phyloP scores from a whole-genome alignment of 2,888 invertebrate species.

The Carabus problematicus region DNA sequence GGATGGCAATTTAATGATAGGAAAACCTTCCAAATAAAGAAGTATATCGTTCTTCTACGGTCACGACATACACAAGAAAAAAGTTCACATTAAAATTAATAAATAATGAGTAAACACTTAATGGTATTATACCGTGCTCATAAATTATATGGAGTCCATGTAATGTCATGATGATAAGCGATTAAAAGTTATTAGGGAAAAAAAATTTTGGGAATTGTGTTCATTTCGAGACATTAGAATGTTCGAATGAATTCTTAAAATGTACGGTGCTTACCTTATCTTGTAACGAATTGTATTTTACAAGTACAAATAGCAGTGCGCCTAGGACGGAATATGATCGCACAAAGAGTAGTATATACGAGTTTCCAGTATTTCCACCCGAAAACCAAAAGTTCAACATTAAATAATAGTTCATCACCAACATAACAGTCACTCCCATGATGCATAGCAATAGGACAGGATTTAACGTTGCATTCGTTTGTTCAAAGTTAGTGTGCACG shows the following conservation, averaged over 20 bases:
- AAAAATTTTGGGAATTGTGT: too few relatives aligned
- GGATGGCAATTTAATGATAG: constrained; percentile 50
- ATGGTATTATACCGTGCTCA: neutral
- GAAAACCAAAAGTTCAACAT: constrained; percentile 10
- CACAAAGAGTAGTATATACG: constrained; percentile 3
- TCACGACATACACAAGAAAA: constrained; percentile 42
- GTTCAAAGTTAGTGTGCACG: constrained; percentile 14
- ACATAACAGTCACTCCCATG: constrained; percentile 10
- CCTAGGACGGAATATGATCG: constrained; percentile 7
- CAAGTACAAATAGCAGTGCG: neutral
- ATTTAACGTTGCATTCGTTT: constrained; percentile 17
- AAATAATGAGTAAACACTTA: neutral
- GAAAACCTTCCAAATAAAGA: constrained; percentile 51
- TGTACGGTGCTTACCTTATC: constrained; percentile 28
- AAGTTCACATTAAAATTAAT: neutral
- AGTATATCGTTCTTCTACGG: constrained; percentile 50
- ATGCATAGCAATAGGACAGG: constrained; percentile 16
- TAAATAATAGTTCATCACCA: constrained; percentile 27
- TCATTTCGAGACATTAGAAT: too few relatives aligned
- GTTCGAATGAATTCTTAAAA: neutral
- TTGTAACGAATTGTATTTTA: neutral
- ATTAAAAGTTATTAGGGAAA: too few relatives aligned
- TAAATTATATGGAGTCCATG: neutral
- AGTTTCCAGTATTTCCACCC: neutral
- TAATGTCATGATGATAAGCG: neutral